Base-by-base conservation (phyloP, 92 coral and sea anemone genomes). In the Actinernus sp. region DNA sequence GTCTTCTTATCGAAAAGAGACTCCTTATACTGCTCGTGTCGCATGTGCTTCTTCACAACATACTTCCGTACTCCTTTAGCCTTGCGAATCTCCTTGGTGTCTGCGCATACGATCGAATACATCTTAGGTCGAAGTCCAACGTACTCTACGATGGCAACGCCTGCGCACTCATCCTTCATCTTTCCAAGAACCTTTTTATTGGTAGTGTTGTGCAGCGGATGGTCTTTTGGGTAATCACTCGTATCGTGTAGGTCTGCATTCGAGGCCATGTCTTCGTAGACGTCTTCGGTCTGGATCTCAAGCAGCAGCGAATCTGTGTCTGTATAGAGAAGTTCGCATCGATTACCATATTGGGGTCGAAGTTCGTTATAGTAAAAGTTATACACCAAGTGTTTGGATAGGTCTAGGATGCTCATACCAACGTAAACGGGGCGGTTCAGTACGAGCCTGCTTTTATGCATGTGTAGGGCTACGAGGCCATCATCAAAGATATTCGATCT, bases 101-200 rank as follows among this genome's bases (percentile, higher is more conserved):
- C 65, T 18, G 18, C 73, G 30, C 27, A 31, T 8, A 17, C 13
- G 27, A 52, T 22, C 6, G 45, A 26, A 31, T 79, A 71, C 73
- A 79, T 60, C 45, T 79, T 79, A 17, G 68, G 59, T n/a, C 81
- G 25, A 3, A 72, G 44, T 0, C 87, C 80, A 11, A 72, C 87
- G 34, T 32, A 71, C 34, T 72, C 87, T 1, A 17, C 4, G 1
- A 72, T 62, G 4, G 59, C 52, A 19, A 0, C 41, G 1, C 81
- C 80, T 0, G n/a, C 13, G 3, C 29, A 14, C 26, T 69, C 74
- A 22, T 79, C 86, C 30, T 79, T 62, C 73, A 80, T 61, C 20
- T 17, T 49, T 1, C 84, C 77, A 11, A 76, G 16, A 1, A 53
- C 85, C 17, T 78, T 78, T 28, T 78, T 78, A 48, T 78, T 78